Evolutionary conservation across 2,888 invertebrate species (phyloP), one percentile per base, ranked within the genome.

Genomic region (Drosophila borealis): DNA sequence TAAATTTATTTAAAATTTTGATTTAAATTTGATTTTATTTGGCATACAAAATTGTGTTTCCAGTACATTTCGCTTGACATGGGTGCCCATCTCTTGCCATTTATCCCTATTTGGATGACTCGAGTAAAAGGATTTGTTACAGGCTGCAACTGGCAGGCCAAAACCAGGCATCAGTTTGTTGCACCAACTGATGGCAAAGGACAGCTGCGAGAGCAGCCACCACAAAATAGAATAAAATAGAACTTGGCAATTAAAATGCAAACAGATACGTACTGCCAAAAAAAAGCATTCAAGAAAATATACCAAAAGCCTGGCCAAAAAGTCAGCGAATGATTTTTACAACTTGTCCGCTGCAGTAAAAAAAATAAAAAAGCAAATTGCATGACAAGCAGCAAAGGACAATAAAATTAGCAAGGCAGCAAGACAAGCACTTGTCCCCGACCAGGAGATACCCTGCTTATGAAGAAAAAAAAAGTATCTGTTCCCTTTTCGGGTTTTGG

Each of bases 221-320:
- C 64, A 54, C 70, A 67, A 56, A 77, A 67, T 70, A 19, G 55
- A 75, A 74, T 57, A 66, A 62, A 71, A 69, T 70, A 55, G 41
- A 51, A 46, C 49, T 68, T 80, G 71, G 74, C 83, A 85, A 82
- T 85, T 82, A 80, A 82, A 85, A 66, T 69, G 64, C 80, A 81
- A 59, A 75, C 50, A 65, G 50, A 60, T 45, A 59, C 46, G 42
- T 34, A 42, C 49, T 61, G 49, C 1, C 36, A 55, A 41, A 13
- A 41, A 13, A 39, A 51, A 46, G 29, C 29, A 8, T 29, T 8
- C 29, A 41, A 29, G 2, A 19, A 41, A 49, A 8, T 9, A 11
- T 13, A n/a, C 9, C 5, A 6, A 21, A 5, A 19, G 11, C 10
- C 21, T 10, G 48, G 69, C 60, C 69, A 68, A 86, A 84, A 87